Conservation (phyloP, 1,140 invertebrate genomes). For the Venturia canescens region DNA sequence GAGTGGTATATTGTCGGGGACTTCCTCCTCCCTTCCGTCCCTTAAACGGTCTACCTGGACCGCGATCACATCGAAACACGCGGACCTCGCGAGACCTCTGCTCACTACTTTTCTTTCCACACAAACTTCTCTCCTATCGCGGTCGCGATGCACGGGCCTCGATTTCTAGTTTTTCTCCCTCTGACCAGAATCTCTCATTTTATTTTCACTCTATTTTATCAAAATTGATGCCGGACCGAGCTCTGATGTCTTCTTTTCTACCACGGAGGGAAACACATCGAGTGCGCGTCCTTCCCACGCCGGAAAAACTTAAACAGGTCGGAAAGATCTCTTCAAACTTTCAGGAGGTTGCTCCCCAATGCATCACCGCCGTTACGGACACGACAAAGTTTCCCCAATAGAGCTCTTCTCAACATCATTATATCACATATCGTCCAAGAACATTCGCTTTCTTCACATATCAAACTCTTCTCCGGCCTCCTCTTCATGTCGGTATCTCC, state of each 20-base stretch:
- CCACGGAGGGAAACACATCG: not conserved
- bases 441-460: conserved; percentile 1
- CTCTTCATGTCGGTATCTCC: too few relatives aligned
- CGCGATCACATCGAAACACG: conserved; percentile 34
- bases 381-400: conserved; percentile 23
- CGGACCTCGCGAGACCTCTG: conserved; percentile 6
- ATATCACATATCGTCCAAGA: not conserved
- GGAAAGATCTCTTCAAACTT: conserved; percentile 27
- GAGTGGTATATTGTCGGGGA: conserved; percentile 19
- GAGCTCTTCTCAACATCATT: conserved; percentile 23
- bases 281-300: not conserved
- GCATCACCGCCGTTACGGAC: not conserved
- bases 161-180: not conserved
- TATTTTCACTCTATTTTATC: conserved; percentile 9
- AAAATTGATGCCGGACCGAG: not conserved
- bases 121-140: not conserved
- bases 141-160: not conserved
- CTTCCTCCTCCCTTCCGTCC: conserved; percentile 6
- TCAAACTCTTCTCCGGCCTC: not conserved
- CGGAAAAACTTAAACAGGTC: conserved; percentile 25
- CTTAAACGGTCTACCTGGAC: conserved; percentile 33
- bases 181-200: not conserved
- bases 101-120: conserved; percentile 6
- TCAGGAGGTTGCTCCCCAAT: not conserved
- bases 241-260: not conserved